Base-by-base conservation (phyloP, 2,113 vertebrate genomes). In the Cavia aperea region DNA sequence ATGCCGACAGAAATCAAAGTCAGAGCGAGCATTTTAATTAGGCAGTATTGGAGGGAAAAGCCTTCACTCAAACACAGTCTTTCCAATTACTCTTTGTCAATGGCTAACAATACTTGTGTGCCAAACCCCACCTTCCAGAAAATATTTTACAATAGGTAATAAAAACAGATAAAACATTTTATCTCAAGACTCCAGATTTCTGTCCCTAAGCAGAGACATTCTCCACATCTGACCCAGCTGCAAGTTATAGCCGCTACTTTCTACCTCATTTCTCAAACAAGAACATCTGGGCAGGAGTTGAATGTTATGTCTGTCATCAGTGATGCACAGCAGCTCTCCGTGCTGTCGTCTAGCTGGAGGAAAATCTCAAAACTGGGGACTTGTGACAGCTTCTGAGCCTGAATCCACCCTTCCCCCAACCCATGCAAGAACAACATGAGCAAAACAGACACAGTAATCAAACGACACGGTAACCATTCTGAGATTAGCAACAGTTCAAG, bases 11-110 rank as follows among this genome's bases (percentile, higher is more conserved):
- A 29, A 75, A 49, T 46, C 24, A 75, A 75, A 49, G 43, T 77
- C 43, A 66, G 56, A 24, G 6, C 14, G 13, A 8, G n/a, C 7
- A 4, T 54, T 8, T 5, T 3, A 3, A 12, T 18, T 31, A 0
- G 3, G 16, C 23, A 51, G 29, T 4, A 29, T 4, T 7, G 5
- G 65, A 46, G 75, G 16, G 24, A 77, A 18, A 39, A 62, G 5
- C 31, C 58, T 4, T 3, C 6, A 12, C 7, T 3, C 29, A 14
- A 21, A 2, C 1, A 4, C 1, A 65, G 58, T 23, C 13, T 75
- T 26, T 29, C 18, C 26, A 24, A 24, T 46, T 10, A 4, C 39
- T 60, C n/a, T 66, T 36, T 49, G 14, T 12, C 14, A 24, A 68
- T 33, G 49, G 15, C 21, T 33, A 3, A 23, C 49, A 8, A 2